Percentiles rank a stretch among this genome's conserved stretches.
Evolutionary conservation across 2,888 invertebrate species (phyloP).

Genomic region (Parasteatoda lunata): DNA sequence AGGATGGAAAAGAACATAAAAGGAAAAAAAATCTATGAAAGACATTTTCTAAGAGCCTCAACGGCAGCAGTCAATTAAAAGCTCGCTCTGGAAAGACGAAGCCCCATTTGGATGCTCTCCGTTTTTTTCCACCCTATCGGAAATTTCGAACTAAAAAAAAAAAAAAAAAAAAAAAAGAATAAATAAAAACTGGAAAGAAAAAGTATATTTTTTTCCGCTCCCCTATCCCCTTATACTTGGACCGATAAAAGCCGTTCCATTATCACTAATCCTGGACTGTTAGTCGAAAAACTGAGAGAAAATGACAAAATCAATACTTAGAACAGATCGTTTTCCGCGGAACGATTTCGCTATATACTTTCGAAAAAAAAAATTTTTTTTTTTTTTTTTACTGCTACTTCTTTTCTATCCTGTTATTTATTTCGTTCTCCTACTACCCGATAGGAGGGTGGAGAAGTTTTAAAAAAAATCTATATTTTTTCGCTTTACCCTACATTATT

Average conservation of each 20-base stretch:
- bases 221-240: conserved; percentile 51
- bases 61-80: conserved; percentile 64
- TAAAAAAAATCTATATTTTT: conserved; percentile 28
- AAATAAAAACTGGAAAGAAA: conserved; percentile 26
- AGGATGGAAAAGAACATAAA: not conserved
- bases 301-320: conserved; percentile 67
- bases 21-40: not conserved
- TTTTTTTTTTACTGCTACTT: conserved; percentile 41
- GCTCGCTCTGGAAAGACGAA: conserved; percentile 29
- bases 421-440: conserved; percentile 15
- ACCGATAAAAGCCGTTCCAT: conserved; percentile 68
- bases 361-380: conserved; percentile 27
- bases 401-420: conserved; percentile 46
- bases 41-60: conserved; percentile 30
- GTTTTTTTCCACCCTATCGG: conserved; percentile 43
- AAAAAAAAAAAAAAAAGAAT: conserved; percentile 1
- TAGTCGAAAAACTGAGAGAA: conserved; percentile 66
- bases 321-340: conserved; percentile 64
- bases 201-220: not conserved
- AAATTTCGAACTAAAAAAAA: conserved; percentile 24
- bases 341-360: conserved; percentile 64
- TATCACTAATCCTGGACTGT: conserved; percentile 64
- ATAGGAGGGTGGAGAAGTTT: not conserved
- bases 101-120: conserved; percentile 29
- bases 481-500: conserved; percentile 63